Evolutionary conservation across 2,888 invertebrate genomes (phyloP), one percentile per base, ranked within the genome.

Genomic region (Drosophila paranaensis): DNA sequence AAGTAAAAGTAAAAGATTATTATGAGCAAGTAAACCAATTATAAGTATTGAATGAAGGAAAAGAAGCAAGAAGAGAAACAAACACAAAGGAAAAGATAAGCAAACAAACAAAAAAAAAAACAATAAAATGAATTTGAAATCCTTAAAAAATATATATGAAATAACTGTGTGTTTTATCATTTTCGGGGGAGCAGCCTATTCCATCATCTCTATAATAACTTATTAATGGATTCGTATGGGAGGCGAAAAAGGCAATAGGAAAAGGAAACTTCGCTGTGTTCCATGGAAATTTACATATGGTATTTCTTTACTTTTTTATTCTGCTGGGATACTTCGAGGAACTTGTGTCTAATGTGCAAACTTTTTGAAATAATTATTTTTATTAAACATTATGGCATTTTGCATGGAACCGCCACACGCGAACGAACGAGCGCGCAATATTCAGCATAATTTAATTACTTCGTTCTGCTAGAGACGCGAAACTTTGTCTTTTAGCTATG

Each of bases 41-140:
- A 78, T 77, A 90, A 83, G 48, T 78, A 81, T 72, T 60, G 48
- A 71, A 62, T 55, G 67, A 78, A 60, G 60, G 60, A 71, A 62
- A 68, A 67, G 42, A 67, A 62, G 53, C 25, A 74, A 65, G 67
- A 70, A 65, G 71, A 60, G 69, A 74, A 65, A 75, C 56, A 82
- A 79, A 71, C 50, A 78, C 72, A 79, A 80, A 81, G 74, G 60
- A 74, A 75, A 78, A 71, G 57, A 70, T 78, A 74, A 74, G 67
- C 57, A 40, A 77, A 79, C 63, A 82, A 81, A 85, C 71, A 74
- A 81, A 79, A 64, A 40, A 79, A 74, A 88, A 85, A 87, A 72
- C 90, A 86, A 86, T 86, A 86, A 86, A 86, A 90, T 90, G 90
- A 86, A 86, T 90, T 86, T 90, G 86, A 86, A 86, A 86, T 86